Evolutionary conservation across 2,888 invertebrate genomes (phyloP).

Genomic region (Apotomis capreana): DNA sequence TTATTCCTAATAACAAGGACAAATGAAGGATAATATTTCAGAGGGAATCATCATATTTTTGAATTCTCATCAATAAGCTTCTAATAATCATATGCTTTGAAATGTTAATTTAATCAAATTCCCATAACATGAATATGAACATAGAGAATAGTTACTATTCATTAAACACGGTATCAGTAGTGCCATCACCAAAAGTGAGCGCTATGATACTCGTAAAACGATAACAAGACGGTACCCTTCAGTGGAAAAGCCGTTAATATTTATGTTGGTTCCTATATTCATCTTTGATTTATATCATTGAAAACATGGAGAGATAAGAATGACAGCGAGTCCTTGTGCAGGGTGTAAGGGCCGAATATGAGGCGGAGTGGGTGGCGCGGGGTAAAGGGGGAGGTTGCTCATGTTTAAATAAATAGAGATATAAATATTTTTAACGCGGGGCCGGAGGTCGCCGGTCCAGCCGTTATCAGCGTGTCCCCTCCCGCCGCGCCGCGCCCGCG

Average conservation of each 20-base stretch:
- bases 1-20: no score
- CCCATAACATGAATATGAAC: no score
- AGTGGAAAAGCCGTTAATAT: neutral
- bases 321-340: slow-evolving; percentile 32
- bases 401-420: slow-evolving; percentile 63
- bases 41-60: no score
- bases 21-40: no score
- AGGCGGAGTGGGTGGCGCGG: slow-evolving; percentile 28
- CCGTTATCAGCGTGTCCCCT: slow-evolving; percentile 57
- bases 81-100: no score
- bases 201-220: no score
- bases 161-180: no score
- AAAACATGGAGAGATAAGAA: slow-evolving; percentile 9
- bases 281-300: slow-evolving; percentile 11
- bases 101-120: no score
- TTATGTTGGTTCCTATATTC: slow-evolving; percentile 9
- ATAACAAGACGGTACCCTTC: neutral
- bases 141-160: no score
- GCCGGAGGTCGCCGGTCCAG: slow-evolving; percentile 66
- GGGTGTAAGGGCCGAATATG: slow-evolving; percentile 21
- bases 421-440: slow-evolving; percentile 64
- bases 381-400: slow-evolving; percentile 34
- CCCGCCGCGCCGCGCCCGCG: slow-evolving; percentile 41
- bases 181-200: no score
- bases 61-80: no score